Base-by-base conservation (phyloP, 2,113 vertebrate species). In the Martes martes region DNA sequence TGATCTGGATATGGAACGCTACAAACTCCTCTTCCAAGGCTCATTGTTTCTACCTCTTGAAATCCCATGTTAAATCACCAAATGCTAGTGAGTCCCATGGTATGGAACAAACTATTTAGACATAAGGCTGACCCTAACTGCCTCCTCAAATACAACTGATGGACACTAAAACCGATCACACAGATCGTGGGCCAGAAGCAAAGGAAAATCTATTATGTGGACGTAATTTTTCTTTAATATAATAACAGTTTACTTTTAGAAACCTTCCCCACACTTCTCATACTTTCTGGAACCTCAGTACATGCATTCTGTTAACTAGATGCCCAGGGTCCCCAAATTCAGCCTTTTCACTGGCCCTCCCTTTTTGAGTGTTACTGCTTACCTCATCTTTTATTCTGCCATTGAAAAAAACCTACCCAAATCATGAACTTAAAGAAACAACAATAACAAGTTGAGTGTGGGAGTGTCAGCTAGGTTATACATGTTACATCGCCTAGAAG, bases 191-290 rank as follows among this genome's bases (percentile, higher is more conserved):
- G 21, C 7, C n/a, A 67, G 50, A 91, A 95, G 50, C 65, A 92
- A 89, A 96, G 61, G 52, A 26, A 89, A 94, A 74, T 3, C 24
- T 95, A 18, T 86, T 52, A 89, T 67, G 15, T 23, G 89, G 63
- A 42, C 7, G 19, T 11, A 39, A 57, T 84, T 96, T 93, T 65
- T 16, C 28, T 97, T 89, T 93, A 24, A 45, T 59, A 24, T 26
- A 39, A 59, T 89, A 91, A 65, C 28, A 42, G 45, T 83, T 96
- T n/a, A 55, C 28, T 76, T 96, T 55, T 74, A 83, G 47, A 97
- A 90, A 95, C 14, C 15, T 31, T 80, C 61, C 92, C 14, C 0
- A 63, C 6, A 14, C 4, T 63, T 33, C 36, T 86, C 36, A 73
- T 2, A 36, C 15, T 67, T 85, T 89, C 59, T 47, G 33, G 42